Percentiles rank a stretch among this genome's conserved stretches.
Conservation (phyloP, 37 sponge, comb jelly and placozoan genomes). For the Halisarca cf. caerulea region DNA sequence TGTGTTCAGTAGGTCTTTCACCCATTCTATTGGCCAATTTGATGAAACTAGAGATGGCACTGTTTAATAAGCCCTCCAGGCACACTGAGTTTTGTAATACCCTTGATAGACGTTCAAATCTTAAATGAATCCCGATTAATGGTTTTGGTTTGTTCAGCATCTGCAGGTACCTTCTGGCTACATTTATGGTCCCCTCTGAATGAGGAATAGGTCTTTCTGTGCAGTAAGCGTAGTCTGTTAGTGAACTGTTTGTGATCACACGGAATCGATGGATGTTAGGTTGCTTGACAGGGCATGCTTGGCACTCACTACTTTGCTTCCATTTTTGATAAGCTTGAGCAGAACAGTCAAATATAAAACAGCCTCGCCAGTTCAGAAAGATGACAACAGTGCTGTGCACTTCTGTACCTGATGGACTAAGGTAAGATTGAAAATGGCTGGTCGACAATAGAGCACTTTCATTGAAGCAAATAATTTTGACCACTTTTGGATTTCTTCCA, state of each 20-base stretch:
- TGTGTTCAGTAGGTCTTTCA: neutral
- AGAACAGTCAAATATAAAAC: constrained; percentile 15
- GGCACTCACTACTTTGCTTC: neutral
- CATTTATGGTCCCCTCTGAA: neutral
- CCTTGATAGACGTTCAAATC: constrained; percentile 52
- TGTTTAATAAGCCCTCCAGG: no score
- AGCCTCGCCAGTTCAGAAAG: constrained; percentile 16
- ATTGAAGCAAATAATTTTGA: neutral
- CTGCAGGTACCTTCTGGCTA: neutral
- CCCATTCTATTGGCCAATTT: no score
- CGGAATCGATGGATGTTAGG: neutral
- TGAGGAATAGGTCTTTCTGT: neutral
- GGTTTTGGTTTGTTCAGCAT: neutral
- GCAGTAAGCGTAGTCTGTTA: neutral
- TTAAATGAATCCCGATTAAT: constrained; percentile 36
- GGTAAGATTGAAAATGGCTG: neutral
- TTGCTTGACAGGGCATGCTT: neutral
- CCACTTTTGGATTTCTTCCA: neutral
- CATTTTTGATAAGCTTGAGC: neutral
- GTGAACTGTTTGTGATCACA: neutral
- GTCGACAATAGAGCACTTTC: neutral
- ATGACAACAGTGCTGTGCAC: neutral
- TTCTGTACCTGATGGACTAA: no score
- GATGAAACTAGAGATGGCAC: no score
- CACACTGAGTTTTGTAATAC: no score